phyloP scores from a whole-genome alignment of 2,113 vertebrate genomes.

The Leptosomus discolor region DNA sequence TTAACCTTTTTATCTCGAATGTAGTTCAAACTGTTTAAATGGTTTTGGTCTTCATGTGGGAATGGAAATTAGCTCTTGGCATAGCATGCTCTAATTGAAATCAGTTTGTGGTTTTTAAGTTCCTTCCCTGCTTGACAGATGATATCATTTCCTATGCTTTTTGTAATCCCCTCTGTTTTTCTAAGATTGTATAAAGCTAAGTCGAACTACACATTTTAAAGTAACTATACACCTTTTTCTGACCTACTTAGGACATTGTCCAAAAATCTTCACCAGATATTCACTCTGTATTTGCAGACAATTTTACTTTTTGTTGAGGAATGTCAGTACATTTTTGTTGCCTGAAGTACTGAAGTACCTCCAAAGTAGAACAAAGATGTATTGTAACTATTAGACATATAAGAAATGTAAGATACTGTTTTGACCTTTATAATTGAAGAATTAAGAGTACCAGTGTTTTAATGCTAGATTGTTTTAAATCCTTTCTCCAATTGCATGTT shows the following conservation, averaged over 20 bases:
- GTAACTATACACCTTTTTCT: slow-evolving; percentile 68
- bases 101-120: slow-evolving; percentile 81
- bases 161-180: slow-evolving; percentile 77
- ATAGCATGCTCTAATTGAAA: slow-evolving; percentile 77
- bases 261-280: slow-evolving; percentile 42
- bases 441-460: background rate
- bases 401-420: background rate
- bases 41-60: slow-evolving; percentile 77
- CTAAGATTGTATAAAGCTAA: slow-evolving; percentile 74
- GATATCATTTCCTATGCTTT: slow-evolving; percentile 84
- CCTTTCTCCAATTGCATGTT: background rate
- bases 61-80: slow-evolving; percentile 84
- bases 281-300: slow-evolving; percentile 48
- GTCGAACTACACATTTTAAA: slow-evolving; percentile 71
- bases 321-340: slow-evolving; percentile 52
- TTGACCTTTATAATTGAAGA: background rate
- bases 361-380: slow-evolving; percentile 5
- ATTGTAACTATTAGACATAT: background rate
- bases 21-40: slow-evolving; percentile 70
- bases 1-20: slow-evolving; percentile 69
- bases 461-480: background rate
- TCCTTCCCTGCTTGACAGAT: slow-evolving; percentile 77
- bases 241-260: slow-evolving; percentile 65
- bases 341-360: slow-evolving; percentile 41
- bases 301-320: slow-evolving; percentile 44